Evolutionary conservation across 1,140 invertebrate genomes (phyloP).

Genomic region (Oscheius sp.): DNA sequence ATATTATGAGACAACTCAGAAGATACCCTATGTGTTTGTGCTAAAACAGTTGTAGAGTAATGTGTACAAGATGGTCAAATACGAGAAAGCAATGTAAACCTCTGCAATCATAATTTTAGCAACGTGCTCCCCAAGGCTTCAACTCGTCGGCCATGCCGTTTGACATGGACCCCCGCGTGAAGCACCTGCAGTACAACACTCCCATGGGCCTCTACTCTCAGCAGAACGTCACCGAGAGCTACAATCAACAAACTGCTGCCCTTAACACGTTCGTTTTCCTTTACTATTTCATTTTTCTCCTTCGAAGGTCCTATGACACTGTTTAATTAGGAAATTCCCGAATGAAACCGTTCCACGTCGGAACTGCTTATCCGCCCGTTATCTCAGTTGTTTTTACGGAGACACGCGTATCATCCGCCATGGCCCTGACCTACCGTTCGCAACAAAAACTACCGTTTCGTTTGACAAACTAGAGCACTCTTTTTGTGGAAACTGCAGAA

Average conservation of each 20-base stretch:
- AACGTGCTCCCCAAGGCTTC: conserved; percentile 35
- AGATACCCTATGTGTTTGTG: no score
- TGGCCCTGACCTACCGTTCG: no score
- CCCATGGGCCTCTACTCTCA: conserved; percentile 37
- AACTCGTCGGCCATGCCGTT: conserved; percentile 40
- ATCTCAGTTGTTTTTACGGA: no score
- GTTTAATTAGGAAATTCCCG: no score
- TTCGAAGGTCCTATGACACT: no score
- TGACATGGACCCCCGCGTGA: conserved; percentile 26
- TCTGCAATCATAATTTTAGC: conserved; percentile 16
- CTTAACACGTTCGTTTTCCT: conserved; percentile 4
- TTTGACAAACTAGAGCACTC: no score
- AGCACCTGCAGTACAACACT: conserved; percentile 34
- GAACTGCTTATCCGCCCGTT: no score
- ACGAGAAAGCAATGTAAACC: not conserved
- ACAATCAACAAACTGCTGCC: conserved; percentile 37
- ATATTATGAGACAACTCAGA: no score
- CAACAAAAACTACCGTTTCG: no score
- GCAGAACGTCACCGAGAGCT: conserved; percentile 42
- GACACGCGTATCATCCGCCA: no score
- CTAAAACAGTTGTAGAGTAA: not conserved
- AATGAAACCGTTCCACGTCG: no score
- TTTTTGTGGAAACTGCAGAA: no score
- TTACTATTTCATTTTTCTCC: not conserved
- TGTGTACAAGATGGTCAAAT: not conserved